phyloP scores from a whole-genome alignment of 1,140 invertebrate species.

The Eciton burchellii region DNA sequence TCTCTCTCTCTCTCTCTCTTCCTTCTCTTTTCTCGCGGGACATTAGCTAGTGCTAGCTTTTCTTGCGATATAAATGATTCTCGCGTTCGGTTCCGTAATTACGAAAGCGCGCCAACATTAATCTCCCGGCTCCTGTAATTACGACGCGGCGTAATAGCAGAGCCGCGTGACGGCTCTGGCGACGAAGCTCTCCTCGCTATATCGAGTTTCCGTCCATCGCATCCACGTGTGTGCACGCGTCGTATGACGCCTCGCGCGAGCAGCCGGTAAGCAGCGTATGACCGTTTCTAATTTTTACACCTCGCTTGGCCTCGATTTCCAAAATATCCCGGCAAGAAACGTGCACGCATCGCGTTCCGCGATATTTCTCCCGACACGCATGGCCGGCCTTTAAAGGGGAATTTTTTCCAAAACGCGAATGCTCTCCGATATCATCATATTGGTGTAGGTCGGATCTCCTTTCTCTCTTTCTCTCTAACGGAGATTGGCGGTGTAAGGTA shows the following conservation, averaged over 20 bases:
- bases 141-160: not conserved
- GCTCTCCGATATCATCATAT: slow-evolving; percentile 27
- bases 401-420: slow-evolving; percentile 21
- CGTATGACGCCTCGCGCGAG: slow-evolving; percentile 29
- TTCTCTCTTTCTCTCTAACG: not conserved
- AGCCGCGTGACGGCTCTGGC: not conserved
- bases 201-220: slow-evolving; percentile 36
- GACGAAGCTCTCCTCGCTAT: not conserved
- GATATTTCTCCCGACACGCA: not conserved
- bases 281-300: slow-evolving; percentile 57
- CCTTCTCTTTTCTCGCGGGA: not conserved
- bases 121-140: not conserved
- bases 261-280: slow-evolving; percentile 27
- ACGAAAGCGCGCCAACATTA: not conserved
- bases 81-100: not conserved
- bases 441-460: slow-evolving; percentile 57
- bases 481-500: too few species aligned
- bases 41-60: not conserved
- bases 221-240: slow-evolving; percentile 7
- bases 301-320: slow-evolving; percentile 41
- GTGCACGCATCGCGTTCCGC: not conserved
- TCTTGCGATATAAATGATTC: not conserved
- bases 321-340: slow-evolving; percentile 12
- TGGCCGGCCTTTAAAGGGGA: slow-evolving; percentile 8
- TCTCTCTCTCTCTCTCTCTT: not conserved